These are phyloP conservation scores for Mylabris phalerata DNA, from an alignment of 1,140 invertebrate genomes.

Conservation along the genomic window DNA sequence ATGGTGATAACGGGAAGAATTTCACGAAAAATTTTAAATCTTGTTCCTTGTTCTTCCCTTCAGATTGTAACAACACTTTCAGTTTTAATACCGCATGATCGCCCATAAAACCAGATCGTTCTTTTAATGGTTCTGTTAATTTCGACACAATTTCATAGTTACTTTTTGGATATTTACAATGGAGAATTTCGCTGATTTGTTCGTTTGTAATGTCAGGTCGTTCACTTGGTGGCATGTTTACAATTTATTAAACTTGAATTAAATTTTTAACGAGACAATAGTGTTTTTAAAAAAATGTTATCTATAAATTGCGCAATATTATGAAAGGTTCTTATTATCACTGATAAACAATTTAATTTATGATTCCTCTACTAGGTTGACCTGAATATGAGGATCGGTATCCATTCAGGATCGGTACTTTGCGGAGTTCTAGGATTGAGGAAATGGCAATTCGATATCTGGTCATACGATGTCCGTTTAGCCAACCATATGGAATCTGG, in stretches of 20 bases:
- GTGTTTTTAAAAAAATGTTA: neutral
- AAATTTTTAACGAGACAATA: neutral
- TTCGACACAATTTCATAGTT: neutral
- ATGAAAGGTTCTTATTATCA: neutral
- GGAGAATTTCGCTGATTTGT: too few relatives aligned
- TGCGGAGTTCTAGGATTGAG: constrained; percentile 88
- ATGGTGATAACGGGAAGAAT: constrained; percentile 3
- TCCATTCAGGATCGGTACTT: constrained; percentile 89
- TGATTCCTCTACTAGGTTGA: constrained; percentile 57
- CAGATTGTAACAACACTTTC: neutral
- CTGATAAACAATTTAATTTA: constrained; percentile 23
- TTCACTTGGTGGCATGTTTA: too few relatives aligned
- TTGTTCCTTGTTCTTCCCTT: constrained; percentile 3
- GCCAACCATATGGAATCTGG: constrained; percentile 98
- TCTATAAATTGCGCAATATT: neutral
- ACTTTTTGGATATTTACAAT: neutral
- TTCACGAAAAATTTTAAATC: constrained; percentile 20
- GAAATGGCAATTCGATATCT: constrained; percentile 98
- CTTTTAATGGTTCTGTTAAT: neutral
- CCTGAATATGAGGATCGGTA: constrained; percentile 92
- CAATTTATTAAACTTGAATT: too few relatives aligned
- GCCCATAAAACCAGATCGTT: constrained; percentile 19
- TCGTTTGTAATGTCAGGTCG: too few relatives aligned
- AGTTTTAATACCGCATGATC: constrained; percentile 17
- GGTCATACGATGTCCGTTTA: constrained; percentile 95